Percentiles rank a stretch among this genome's conserved stretches.
Evolutionary conservation across 2,797 vertebrate species (phyloP).

Genomic region (Loriculus beryllinus): DNA sequence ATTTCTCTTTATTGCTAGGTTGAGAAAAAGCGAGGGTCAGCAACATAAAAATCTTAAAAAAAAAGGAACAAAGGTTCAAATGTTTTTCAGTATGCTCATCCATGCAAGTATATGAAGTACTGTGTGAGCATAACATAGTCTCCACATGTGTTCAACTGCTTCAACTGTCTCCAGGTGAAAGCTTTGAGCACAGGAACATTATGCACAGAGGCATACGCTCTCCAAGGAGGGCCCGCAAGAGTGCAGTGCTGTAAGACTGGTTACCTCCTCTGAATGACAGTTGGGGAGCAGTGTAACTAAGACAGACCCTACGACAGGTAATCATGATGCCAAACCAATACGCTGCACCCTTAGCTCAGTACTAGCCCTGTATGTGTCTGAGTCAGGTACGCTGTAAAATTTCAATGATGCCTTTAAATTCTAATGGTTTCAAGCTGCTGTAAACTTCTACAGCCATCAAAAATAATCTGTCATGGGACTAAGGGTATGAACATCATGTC

Average conservation of each 20-base stretch:
- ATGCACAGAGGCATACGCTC: rapidly evolving
- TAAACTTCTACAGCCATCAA: conserved; percentile 74
- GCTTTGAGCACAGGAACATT: not conserved
- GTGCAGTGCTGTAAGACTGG: not conserved
- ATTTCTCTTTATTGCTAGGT: not conserved
- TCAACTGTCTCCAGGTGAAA: not conserved
- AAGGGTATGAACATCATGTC: conserved; percentile 74
- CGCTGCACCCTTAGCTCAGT: not conserved
- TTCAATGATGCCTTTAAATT: conserved; percentile 74
- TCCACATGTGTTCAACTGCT: rapidly evolving
- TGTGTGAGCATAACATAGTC: rapidly evolving
- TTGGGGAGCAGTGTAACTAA: not conserved
- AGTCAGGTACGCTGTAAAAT: conserved; percentile 62
- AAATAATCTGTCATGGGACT: conserved; percentile 75
- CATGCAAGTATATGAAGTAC: rapidly evolving
- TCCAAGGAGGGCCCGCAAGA: not conserved
- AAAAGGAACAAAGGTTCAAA: not conserved
- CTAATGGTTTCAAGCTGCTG: conserved; percentile 73
- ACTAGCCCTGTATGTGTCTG: not conserved
- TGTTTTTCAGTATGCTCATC: not conserved
- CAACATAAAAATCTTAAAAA: not conserved
- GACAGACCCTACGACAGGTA: not conserved
- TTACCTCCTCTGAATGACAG: not conserved
- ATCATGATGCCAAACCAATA: not conserved
- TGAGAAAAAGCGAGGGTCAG: not conserved